Evolutionary conservation across 2,888 invertebrate species (phyloP).

Genomic region (Celastrina argiolus): DNA sequence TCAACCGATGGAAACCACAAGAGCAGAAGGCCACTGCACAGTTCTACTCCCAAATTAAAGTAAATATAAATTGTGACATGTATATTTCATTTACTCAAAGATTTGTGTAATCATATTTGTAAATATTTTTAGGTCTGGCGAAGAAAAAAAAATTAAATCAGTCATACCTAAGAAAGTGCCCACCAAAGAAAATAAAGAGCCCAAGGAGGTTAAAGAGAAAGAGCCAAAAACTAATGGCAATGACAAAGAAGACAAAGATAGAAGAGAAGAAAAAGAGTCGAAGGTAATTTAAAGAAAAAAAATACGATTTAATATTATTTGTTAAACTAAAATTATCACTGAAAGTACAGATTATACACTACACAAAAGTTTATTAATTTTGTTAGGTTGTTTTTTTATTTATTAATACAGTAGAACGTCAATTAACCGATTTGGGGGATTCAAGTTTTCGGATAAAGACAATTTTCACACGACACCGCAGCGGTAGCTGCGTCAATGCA

Average conservation of each 20-base stretch:
- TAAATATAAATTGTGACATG: slow-evolving; percentile 33
- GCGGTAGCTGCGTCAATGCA: too few species aligned
- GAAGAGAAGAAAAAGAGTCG: slow-evolving; percentile 34
- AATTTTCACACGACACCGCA: too few species aligned
- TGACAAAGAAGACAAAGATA: slow-evolving; percentile 47
- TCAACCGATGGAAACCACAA: slow-evolving; percentile 41
- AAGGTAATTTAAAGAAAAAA: slow-evolving; percentile 31
- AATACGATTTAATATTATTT: neutral
- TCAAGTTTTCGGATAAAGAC: too few species aligned
- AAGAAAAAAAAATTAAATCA: slow-evolving; percentile 45
- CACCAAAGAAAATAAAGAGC: slow-evolving; percentile 64
- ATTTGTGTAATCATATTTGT: neutral
- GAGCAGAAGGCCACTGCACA: slow-evolving; percentile 51
- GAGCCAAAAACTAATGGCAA: slow-evolving; percentile 43
- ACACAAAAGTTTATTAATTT: neutral
- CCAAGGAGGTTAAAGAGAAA: slow-evolving; percentile 49
- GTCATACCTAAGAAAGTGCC: slow-evolving; percentile 47
- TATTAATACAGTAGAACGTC: too few species aligned
- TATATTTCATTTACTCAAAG: too few species aligned
- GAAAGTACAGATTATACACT: neutral
- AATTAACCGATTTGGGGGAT: too few species aligned
- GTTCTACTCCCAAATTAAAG: slow-evolving; percentile 65
- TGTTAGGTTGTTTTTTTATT: too few species aligned
- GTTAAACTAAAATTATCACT: too few species aligned
- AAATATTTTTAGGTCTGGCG: slow-evolving; percentile 38